A percentile compares a stretch with the other conserved stretches of the same genome.
These are phyloP conservation scores for Cottoperca gobio DNA, from an alignment of 2,797 vertebrate genomes.

Conservation along the genomic window DNA sequence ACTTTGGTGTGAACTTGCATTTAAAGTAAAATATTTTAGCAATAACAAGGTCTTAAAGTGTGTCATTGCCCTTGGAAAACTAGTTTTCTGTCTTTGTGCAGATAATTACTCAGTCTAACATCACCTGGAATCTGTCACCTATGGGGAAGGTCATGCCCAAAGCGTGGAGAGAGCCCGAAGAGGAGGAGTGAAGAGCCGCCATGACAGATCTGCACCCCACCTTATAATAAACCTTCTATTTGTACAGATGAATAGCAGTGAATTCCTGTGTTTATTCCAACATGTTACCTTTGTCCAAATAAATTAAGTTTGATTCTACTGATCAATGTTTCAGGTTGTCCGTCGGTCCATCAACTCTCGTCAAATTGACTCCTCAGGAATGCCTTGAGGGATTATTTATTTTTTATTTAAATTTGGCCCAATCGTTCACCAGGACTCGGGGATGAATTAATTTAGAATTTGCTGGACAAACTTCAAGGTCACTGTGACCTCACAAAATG, in stretches of 20 bases:
- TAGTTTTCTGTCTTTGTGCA: conserved; percentile 36
- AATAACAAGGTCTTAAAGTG: neutral
- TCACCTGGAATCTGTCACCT: conserved; percentile 85
- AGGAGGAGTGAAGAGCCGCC: conserved; percentile 67
- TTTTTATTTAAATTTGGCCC: too few species aligned
- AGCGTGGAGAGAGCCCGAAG: conserved; percentile 74
- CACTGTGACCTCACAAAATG: too few species aligned
- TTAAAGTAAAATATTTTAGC: neutral
- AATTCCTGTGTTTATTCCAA: conserved; percentile 67
- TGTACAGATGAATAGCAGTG: conserved; percentile 75
- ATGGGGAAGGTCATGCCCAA: conserved; percentile 81
- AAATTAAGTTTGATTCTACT: conserved; percentile 76
- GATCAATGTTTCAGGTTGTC: neutral
- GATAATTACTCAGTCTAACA: conserved; percentile 84
- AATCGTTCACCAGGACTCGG: too few species aligned
- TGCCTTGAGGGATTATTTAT: too few species aligned
- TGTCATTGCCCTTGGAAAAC: neutral
- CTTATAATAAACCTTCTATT: conserved; percentile 47
- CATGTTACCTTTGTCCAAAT: conserved; percentile 74
- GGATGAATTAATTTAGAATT: too few species aligned
- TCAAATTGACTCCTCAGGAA: too few species aligned
- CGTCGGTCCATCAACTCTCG: too few species aligned
- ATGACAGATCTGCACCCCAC: conserved; percentile 16
- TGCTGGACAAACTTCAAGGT: too few species aligned
- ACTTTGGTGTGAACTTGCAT: neutral